Base-by-base conservation (phyloP, 2,888 invertebrate species). In the Prenolepis imparis region DNA sequence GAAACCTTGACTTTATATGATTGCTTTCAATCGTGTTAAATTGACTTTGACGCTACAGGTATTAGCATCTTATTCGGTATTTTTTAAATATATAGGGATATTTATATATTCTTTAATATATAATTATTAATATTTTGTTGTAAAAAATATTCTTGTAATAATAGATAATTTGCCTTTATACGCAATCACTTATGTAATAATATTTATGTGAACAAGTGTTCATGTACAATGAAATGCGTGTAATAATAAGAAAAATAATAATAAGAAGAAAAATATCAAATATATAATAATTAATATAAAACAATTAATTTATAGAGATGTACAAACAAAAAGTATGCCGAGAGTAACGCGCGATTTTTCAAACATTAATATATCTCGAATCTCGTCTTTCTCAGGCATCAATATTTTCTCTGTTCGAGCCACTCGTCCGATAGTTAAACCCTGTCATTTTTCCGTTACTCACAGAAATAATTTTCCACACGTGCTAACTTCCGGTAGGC, bases 401-500 rank as follows among this genome's bases (percentile, higher is more conserved):
- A 28, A n/a, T 41, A 41, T n/a, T 3, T 36, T 70, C 52, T 28
- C 5, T 0, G 5, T 21, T 5, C 44, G 11, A 63, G 15, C 9
- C 61, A 39, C 8, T 44, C n/a, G 21, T 11, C 18, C 15, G 15
- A 41, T 32, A 18, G n/a, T 28, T 1, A 48, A 59, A 32, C 41
- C 3, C 28, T 8, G 32, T 36, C 18, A 18, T 12, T 66, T 52
- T 52, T 28, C 5, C 21, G 4, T 24, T 52, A 52, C 66, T 36
- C 12, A 77, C 8, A 55, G 39, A 77, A 66, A 66, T 28, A 8
- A 52, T 3, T 41, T 52, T 24, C 9, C 36, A 12, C 66, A 66
- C 41, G 41, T 77, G 77, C 15, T 77, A 77, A 68, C 77, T 77
- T 77, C 77, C 77, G n/a, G 41, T 57, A 41, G 57, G 41, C 28